Conservation (phyloP, 1,140 invertebrate genomes). For the Eciton burchellii region DNA sequence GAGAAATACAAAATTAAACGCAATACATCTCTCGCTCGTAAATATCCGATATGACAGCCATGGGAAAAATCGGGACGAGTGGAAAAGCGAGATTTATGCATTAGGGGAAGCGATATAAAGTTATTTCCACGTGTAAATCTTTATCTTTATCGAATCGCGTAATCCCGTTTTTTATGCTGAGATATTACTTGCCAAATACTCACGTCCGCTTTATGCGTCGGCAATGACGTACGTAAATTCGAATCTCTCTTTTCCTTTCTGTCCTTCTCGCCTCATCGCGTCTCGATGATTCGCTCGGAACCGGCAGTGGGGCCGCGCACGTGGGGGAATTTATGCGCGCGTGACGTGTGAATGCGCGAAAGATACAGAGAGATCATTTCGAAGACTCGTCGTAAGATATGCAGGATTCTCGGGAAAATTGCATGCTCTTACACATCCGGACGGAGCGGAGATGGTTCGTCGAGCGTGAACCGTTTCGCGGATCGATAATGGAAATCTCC, state of each 20-base stretch:
- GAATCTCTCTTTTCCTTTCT: neutral
- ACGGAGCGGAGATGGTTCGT: neutral
- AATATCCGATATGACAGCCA: constrained; percentile 53
- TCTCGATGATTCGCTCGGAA: neutral
- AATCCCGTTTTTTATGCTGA: neutral
- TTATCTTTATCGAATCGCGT: neutral
- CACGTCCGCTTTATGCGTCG: neutral
- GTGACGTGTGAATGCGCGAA: too few species aligned
- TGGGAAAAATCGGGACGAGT: constrained; percentile 34
- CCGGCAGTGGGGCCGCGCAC: too few species aligned
- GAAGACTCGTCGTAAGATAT: too few species aligned
- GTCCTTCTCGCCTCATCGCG: neutral
- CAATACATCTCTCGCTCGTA: constrained; percentile 27
- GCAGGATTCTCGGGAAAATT: constrained; percentile 13
- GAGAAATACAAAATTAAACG: constrained; percentile 54
- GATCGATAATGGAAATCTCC: constrained; percentile 30
- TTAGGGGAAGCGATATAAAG: neutral
- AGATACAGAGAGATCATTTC: too few species aligned
- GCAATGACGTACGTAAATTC: neutral
- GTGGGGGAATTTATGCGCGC: too few species aligned
- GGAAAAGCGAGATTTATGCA: constrained; percentile 14
- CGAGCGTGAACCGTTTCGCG: constrained; percentile 6
- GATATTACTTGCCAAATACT: constrained; percentile 2
- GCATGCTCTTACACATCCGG: neutral
- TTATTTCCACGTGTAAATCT: neutral